Evolutionary conservation across 1,140 invertebrate species (phyloP).

Genomic region (Nomia melanderi): DNA sequence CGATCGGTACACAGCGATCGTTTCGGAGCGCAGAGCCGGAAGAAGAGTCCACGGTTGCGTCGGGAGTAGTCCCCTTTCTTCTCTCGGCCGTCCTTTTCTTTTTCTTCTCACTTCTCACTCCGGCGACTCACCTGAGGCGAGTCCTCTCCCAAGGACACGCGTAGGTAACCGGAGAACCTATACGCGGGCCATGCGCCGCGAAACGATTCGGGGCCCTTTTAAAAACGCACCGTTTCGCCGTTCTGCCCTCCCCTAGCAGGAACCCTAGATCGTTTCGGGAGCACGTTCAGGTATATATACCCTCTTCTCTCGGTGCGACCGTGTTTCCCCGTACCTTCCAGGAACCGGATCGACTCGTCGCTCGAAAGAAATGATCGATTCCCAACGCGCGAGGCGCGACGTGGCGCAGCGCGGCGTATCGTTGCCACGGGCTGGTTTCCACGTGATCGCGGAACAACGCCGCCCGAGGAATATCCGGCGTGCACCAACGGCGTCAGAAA

Average conservation of each 20-base stretch:
- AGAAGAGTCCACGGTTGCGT: too few relatives aligned
- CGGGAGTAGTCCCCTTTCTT: background rate
- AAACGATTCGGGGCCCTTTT: constrained; percentile 67
- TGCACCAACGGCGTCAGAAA: background rate
- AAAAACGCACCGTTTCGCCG: constrained; percentile 68
- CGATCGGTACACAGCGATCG: too few relatives aligned
- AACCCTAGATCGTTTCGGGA: constrained; percentile 24
- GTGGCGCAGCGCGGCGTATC: background rate
- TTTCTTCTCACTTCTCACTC: constrained; percentile 45
- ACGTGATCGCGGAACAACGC: too few relatives aligned
- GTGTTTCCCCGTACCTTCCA: constrained; percentile 14
- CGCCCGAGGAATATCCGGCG: background rate
- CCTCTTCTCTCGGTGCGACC: background rate
- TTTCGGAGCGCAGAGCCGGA: too few relatives aligned
- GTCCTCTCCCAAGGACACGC: constrained; percentile 75
- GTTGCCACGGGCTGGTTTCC: background rate
- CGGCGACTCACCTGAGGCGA: constrained; percentile 57
- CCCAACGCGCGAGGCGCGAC: background rate
- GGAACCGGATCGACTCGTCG: background rate
- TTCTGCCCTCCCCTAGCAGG: constrained; percentile 64
- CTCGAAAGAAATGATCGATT: constrained; percentile 3
- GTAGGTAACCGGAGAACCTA: constrained; percentile 74
- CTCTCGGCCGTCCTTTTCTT: constrained; percentile 3
- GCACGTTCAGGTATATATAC: constrained; percentile 42
- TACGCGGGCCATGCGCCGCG: constrained; percentile 66